Percentiles rank a stretch among this genome's conserved stretches.
phyloP scores from a whole-genome alignment of 2,113 vertebrate species.

The Halcyon malimbica region DNA sequence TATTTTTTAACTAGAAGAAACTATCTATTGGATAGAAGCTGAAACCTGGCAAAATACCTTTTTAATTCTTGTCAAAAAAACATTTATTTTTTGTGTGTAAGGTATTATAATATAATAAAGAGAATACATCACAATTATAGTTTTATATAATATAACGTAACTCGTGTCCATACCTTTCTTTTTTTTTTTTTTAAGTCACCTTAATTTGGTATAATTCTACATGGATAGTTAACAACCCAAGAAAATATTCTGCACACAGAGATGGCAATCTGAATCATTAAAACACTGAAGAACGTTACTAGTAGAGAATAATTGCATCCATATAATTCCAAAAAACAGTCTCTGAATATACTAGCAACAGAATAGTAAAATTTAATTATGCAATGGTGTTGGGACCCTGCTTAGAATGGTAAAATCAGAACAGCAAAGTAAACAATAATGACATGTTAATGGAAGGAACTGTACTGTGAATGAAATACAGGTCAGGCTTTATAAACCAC shows the following conservation, averaged over 20 bases:
- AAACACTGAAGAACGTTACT: neutral
- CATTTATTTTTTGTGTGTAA: neutral
- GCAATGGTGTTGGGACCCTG: neutral
- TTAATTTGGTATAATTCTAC: neutral
- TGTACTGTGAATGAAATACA: neutral
- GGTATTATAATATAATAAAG: neutral
- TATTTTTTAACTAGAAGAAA: neutral
- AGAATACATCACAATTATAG: neutral
- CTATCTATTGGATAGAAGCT: neutral
- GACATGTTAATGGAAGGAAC: neutral
- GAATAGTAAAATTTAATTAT: neutral
- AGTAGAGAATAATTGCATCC: neutral
- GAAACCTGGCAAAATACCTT: neutral
- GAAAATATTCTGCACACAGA: neutral
- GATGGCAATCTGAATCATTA: neutral
- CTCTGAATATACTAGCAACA: neutral
- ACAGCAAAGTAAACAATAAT: neutral
- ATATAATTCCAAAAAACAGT: neutral
- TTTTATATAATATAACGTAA: neutral
- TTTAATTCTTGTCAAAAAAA: slow-evolving; percentile 26
- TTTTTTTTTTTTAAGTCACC: neutral
- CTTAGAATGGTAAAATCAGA: neutral
- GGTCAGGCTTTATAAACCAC: neutral
- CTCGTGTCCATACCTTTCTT: neutral
- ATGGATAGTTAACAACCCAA: neutral